Evolutionary conservation across 1,140 invertebrate genomes (phyloP), one percentile per base, ranked within the genome.

Genomic region (Cotesia vestalis): DNA sequence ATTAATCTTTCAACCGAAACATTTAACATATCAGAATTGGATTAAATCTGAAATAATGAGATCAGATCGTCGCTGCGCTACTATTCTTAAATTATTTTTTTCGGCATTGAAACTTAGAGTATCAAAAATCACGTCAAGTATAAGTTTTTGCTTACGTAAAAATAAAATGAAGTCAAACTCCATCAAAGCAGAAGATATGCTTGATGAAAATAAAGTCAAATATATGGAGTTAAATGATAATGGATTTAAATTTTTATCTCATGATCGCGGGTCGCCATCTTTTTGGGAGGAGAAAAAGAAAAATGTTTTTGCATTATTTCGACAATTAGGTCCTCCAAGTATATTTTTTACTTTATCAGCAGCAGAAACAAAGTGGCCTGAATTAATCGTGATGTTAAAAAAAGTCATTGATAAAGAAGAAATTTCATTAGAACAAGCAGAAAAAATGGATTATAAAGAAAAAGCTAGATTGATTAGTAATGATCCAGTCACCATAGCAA

Each of bases 1-100:
- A 61, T 27, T 61, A 12, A 61, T 61, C 9, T 20, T 1, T 6
- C 17, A 61, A 0, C 59, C 59, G 1, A 12, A 61, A 14, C n/a
- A 61, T 20, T 6, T 61, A 9, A 61, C n/a, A 12, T 61, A 61
- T 61, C 59, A 61, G 4, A 61, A 61, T 35, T 61, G 59, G 59
- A 27, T 27, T 27, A 34, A 61, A 27, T 61, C 59, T 61, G 59
- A 61, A 61, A 27, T 61, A 17, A 61, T 61, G 59, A 20, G 59
- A 61, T 34, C 59, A 34, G 59, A 61, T 61, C 4, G 59, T 6
- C n/a, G 59, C 0, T 61, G 59, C 11, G 59, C 59, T 12, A 17
- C 59, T 27, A 20, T 55, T 20, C 6, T 12, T 55, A 55, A 55
- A 55, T 55, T 55, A 61, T 61, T 61, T 12, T 61, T 61, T 61